Evolutionary conservation across 2,888 invertebrate species (phyloP), one percentile per base, ranked within the genome.

Genomic region (Yponomeuta cagnagella): DNA sequence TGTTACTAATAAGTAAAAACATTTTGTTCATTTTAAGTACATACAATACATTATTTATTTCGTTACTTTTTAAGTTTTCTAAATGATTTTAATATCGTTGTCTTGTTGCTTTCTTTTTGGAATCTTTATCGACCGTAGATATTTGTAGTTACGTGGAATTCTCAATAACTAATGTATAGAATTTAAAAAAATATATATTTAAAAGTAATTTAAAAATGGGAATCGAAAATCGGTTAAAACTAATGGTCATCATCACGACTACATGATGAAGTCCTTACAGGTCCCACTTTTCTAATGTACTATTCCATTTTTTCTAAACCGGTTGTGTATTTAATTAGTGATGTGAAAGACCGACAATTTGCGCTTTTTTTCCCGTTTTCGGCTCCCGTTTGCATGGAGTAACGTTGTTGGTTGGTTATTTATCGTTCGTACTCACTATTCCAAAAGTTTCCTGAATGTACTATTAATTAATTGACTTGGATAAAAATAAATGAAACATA

Each of bases 51-150:
- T 63, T 91, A 91, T 91, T 91, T 91, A 90, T 91, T 91, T 90
- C 84, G 91, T 91, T 91, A 88, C 85, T 87, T 83, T 91, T 90
- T 90, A 91, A 90, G 90, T 90, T 90, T 90, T 86, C 86, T 8
- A 43, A 79, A 89, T 87, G 85, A 89, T 89, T 90, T 90, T 90
- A 43, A 43, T 8, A 86, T 90, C 48, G 87, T 89, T 89, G 90
- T 91, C 90, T 87, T 83, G 91, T 92, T 92, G 87, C 82, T 90
- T 90, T 90, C 85, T 86, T 88, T 90, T 88, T 43, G 87, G 87
- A 88, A 88, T 89, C 80, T 91, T 90, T 90, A 91, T 89, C 84
- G 80, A 88, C 84, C 88, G 84, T 82, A 78, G 81, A 43, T 43
- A 43, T 43, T 87, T 88, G 82, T 84, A 84, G 83, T 81, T 85